Evolutionary conservation across 2,888 invertebrate species (phyloP), one percentile per base, ranked within the genome.

Genomic region (Pterostichus niger): DNA sequence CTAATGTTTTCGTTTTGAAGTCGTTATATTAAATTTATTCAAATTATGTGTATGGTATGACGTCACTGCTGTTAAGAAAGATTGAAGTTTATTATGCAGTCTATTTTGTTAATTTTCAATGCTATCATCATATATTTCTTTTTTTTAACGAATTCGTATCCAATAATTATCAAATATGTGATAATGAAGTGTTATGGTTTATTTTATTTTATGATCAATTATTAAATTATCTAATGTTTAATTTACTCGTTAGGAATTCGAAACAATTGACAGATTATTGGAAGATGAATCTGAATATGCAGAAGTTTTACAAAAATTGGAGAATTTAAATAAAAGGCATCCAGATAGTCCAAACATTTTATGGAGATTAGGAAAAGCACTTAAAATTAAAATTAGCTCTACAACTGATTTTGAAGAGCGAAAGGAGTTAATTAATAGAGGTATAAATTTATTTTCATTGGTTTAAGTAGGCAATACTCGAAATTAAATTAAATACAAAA

Each of bases 301-400:
- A 6, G 35, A 68, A 31, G 54, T 44, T 49, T 77, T 89, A 49
- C 84, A 85, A 9, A 86, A 86, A 84, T 84, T 90, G 49, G 85
- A 86, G 73, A 87, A 88, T 78, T 85, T 90, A 33, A 86, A 87
- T 49, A 83, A 85, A 44, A 88, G 88, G 78, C 84, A 88, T 84
- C 88, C 89, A 3, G 86, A 87, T 52, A 87, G 88, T 83, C 82
- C 87, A 7, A 87, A 89, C 44, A 76, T 90, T 7, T 84, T 88
- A 56, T 90, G 89, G 88, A 86, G 89, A 82, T 85, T 90, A 44
- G 90, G 88, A 9, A 89, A 89, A 85, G 88, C 88, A 0, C 87
- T 89, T 83, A 86, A 89, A 82, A 87, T 88, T 24, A 81, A 81
- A 81, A 56, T 73, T 49, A 56, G 86, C 46, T 83, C 80, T 49